Conservation (phyloP, 2,888 invertebrate genomes). For the Globia sparganii region DNA sequence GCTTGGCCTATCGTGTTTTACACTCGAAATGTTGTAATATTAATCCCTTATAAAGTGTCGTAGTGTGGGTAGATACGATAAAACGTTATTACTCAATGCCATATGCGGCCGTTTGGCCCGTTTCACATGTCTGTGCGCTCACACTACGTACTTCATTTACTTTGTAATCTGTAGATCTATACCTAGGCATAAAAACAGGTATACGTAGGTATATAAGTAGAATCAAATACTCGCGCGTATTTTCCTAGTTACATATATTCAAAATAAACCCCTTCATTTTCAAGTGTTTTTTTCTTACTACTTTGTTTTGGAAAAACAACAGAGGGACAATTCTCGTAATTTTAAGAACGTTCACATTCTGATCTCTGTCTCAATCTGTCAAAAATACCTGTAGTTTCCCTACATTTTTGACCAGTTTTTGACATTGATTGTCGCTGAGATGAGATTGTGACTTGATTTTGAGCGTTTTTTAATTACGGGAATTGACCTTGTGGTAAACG, state of each 20-base stretch:
- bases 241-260: background rate
- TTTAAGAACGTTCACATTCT: no score
- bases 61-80: slow-evolving; percentile 80
- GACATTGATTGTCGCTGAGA: no score
- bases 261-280: no score
- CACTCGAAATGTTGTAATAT: slow-evolving; percentile 75
- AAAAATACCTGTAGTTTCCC: no score
- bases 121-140: slow-evolving; percentile 69
- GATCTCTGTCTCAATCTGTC: no score
- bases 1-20: slow-evolving; percentile 42
- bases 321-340: no score
- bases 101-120: slow-evolving; percentile 75
- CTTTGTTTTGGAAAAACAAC: background rate
- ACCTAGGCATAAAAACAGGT: background rate
- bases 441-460: no score
- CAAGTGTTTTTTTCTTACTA: background rate
- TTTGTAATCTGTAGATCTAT: slow-evolving; percentile 5
- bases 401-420: no score
- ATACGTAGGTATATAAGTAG: background rate
- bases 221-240: background rate
- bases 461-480: no score
- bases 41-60: slow-evolving; percentile 78
- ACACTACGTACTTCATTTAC: slow-evolving; percentile 19
- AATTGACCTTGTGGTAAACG: no score
- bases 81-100: slow-evolving; percentile 80